Evolutionary conservation across 2,797 vertebrate genomes (phyloP), one percentile per base, ranked within the genome.

Genomic region (Sebastolobus alascanus): DNA sequence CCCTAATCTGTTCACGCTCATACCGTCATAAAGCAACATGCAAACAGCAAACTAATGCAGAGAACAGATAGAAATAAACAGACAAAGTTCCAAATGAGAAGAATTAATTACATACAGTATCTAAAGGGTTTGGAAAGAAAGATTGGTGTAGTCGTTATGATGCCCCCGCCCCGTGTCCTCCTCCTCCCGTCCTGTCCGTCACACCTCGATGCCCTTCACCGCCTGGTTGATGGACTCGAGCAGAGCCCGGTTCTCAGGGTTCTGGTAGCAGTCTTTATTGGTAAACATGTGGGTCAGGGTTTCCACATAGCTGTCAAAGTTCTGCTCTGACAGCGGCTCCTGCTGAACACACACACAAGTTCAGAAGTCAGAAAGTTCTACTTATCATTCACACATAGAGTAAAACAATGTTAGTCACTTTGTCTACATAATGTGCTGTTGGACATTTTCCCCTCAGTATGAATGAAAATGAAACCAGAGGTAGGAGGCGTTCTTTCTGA

Each of bases 201-300:
- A 99, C 91, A 99, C 99, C 92, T 99, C 97, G 58, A 99, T 99
- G 90, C 98, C 98, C 93, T 99, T 98, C 87, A 99, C 97, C 0
- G 99, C 98, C 95, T 99, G 98, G 94, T 99, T 98, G 95, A 99
- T 99, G 93, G 96, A 99, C 92, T 99, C 99, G 27, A 99, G 96
- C 83, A 99, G 96, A 69, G 97, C 98, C 86, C 97, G 97, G 96
- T 99, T 99, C 91, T 98, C 98, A 0, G 98, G 98, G 94, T 98
- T 98, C 96, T 97, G 98, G 94, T 98, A 99, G 96, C 98, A 98
- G 93, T 99, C 98, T 94, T 97, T 98, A 89, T 99, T 98, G 90
- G 97, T 99, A 92, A 99, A 99, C 98, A 99, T 99, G 93, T 99
- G 96, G 20, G 98, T 99, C 93, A 99, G 96, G 0, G 97, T 98